Evolutionary conservation across 2,888 invertebrate genomes (phyloP).

Genomic region (Eupithecia exiguata): DNA sequence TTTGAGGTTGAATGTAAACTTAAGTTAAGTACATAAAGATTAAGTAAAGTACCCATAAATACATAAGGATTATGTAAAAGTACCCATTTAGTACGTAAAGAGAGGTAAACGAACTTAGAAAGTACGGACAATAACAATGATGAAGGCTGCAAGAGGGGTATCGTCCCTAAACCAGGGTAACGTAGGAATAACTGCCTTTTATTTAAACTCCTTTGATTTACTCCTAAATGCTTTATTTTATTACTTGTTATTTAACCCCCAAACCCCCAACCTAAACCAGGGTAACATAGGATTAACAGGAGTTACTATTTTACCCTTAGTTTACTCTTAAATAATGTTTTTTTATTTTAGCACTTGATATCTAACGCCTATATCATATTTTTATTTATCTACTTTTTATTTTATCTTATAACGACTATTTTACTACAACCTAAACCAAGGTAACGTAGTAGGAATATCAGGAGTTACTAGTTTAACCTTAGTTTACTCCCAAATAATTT

Average conservation of each 20-base stretch:
- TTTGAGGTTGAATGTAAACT: background rate
- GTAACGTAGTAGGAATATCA: slow-evolving; percentile 72
- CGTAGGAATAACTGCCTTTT: slow-evolving; percentile 70
- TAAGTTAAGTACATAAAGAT: background rate
- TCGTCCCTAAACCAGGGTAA: slow-evolving; percentile 79
- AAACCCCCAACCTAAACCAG: too few relatives aligned
- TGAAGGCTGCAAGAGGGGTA: slow-evolving; percentile 78
- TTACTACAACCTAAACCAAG: slow-evolving; percentile 66
- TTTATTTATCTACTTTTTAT: background rate
- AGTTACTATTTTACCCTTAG: too few relatives aligned
- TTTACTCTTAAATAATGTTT: too few relatives aligned
- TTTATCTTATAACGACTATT: background rate
- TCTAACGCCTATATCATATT: background rate
- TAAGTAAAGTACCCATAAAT: background rate
- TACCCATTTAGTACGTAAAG: slow-evolving; percentile 44
- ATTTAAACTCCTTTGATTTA: slow-evolving; percentile 32
- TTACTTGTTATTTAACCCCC: background rate
- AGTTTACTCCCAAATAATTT: background rate
- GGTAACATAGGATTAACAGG: too few relatives aligned
- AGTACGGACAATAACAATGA: slow-evolving; percentile 78
- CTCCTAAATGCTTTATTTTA: background rate
- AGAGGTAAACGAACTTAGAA: slow-evolving; percentile 49
- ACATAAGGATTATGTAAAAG: slow-evolving; percentile 21
- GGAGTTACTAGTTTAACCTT: slow-evolving; percentile 50
- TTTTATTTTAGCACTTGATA: too few relatives aligned